Evolutionary conservation across 2,113 vertebrate species (phyloP).

Genomic region (Mormoops blainvillei): DNA sequence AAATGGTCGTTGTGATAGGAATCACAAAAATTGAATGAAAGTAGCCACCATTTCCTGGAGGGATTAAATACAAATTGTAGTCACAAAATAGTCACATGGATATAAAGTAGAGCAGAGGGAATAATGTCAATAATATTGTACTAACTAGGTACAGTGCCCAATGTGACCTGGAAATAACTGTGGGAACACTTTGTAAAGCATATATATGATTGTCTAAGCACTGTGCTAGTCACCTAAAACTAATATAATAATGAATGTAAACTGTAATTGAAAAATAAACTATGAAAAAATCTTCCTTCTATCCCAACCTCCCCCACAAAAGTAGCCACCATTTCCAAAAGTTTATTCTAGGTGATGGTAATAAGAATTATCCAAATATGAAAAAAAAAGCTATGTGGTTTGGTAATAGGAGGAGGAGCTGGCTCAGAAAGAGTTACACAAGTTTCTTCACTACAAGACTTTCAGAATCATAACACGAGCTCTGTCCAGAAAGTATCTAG

Average conservation of each 20-base stretch:
- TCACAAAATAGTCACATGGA: background rate
- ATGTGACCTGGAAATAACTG: background rate
- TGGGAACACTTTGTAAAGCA: background rate
- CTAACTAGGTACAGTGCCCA: background rate
- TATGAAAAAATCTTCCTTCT: background rate
- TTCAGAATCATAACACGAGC: background rate
- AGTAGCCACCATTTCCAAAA: background rate
- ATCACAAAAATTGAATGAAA: background rate
- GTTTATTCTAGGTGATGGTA: background rate
- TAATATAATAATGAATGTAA: background rate
- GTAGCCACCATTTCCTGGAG: background rate
- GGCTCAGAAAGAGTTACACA: background rate
- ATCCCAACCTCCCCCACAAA: too few relatives aligned
- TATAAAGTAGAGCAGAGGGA: background rate
- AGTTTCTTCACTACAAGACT: background rate
- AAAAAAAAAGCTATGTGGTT: background rate
- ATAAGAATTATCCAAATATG: background rate
- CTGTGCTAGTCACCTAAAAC: background rate
- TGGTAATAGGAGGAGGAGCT: background rate
- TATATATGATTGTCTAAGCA: background rate
- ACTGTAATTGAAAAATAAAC: background rate
- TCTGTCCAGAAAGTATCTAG: too few relatives aligned
- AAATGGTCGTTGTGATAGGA: background rate
- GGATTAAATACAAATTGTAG: background rate
- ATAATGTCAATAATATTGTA: background rate